Evolutionary conservation across 1,140 invertebrate species (phyloP).

Genomic region (Nasonia giraulti): DNA sequence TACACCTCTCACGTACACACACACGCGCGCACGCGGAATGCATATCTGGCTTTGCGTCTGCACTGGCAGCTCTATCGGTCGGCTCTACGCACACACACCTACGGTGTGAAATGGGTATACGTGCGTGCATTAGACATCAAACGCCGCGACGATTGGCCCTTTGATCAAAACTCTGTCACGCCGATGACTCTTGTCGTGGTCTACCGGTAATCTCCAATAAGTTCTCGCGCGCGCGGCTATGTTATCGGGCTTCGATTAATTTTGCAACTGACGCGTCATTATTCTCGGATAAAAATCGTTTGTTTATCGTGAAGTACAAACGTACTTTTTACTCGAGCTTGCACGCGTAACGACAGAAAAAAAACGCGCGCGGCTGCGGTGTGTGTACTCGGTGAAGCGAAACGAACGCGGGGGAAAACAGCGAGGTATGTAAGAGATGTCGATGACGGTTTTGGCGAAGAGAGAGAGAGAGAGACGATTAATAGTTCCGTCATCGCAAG

Average conservation of each 20-base stretch:
- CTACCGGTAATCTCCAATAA: slow-evolving; percentile 11
- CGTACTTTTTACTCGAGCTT: no score
- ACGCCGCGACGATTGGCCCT: slow-evolving; percentile 59
- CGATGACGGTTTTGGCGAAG: slow-evolving; percentile 42
- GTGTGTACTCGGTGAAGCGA: neutral
- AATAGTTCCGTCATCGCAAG: slow-evolving; percentile 60
- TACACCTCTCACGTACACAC: neutral
- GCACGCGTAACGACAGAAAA: neutral
- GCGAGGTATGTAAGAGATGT: slow-evolving; percentile 5
- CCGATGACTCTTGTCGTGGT: slow-evolving; percentile 64
- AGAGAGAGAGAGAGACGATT: slow-evolving; percentile 56
- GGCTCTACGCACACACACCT: slow-evolving; percentile 45
- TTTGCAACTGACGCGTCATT: slow-evolving; percentile 6
- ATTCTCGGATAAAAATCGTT: neutral
- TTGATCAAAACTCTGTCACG: slow-evolving; percentile 67
- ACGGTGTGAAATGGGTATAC: slow-evolving; percentile 56
- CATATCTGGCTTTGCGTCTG: slow-evolving; percentile 41
- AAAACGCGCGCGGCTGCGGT: no score
- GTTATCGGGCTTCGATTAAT: slow-evolving; percentile 1
- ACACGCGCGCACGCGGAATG: no score
- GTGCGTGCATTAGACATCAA: slow-evolving; percentile 67
- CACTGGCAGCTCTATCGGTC: neutral
- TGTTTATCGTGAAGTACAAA: neutral
- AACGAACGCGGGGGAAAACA: neutral
- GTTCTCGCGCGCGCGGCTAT: neutral